phyloP scores from a whole-genome alignment of 2,888 invertebrate genomes.

The Megaustenia siamemsis region DNA sequence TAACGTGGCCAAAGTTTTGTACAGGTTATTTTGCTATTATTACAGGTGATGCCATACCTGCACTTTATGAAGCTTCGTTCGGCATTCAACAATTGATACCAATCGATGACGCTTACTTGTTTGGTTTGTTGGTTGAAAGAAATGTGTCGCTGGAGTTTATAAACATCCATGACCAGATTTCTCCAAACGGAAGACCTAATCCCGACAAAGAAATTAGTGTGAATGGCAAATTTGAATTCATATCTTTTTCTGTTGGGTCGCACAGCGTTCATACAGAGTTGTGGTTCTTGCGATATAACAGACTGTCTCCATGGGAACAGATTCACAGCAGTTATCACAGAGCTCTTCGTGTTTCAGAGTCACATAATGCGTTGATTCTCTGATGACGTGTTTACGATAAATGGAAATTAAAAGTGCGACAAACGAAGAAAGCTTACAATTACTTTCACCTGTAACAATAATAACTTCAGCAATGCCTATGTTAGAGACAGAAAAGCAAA shows the following conservation, averaged over 20 bases:
- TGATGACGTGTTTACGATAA: background rate
- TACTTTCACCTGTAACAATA: too few species aligned
- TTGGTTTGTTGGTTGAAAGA: constrained; percentile 67
- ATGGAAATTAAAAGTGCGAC: too few species aligned
- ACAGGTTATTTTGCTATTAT: constrained; percentile 71
- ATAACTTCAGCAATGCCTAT: too few species aligned
- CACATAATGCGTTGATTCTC: background rate
- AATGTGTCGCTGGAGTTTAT: constrained; percentile 1
- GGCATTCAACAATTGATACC: constrained; percentile 65
- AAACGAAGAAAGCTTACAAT: too few species aligned
- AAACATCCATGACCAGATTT: constrained; percentile 86
- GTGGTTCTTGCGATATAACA: constrained; percentile 11
- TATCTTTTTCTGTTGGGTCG: background rate
- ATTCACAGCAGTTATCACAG: constrained; percentile 26
- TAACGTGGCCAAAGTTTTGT: constrained; percentile 74
- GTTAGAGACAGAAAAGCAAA: too few species aligned
- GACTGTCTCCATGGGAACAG: constrained; percentile 37
- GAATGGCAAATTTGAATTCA: constrained; percentile 41
- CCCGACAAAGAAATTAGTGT: constrained; percentile 55
- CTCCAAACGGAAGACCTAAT: constrained; percentile 87
- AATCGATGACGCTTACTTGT: constrained; percentile 77
- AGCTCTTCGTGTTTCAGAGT: background rate
- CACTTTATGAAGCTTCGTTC: constrained; percentile 68
- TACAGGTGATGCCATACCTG: constrained; percentile 64
- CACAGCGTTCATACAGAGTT: background rate